Conservation (phyloP, 2,113 vertebrate genomes). For the Pongo abelii region DNA sequence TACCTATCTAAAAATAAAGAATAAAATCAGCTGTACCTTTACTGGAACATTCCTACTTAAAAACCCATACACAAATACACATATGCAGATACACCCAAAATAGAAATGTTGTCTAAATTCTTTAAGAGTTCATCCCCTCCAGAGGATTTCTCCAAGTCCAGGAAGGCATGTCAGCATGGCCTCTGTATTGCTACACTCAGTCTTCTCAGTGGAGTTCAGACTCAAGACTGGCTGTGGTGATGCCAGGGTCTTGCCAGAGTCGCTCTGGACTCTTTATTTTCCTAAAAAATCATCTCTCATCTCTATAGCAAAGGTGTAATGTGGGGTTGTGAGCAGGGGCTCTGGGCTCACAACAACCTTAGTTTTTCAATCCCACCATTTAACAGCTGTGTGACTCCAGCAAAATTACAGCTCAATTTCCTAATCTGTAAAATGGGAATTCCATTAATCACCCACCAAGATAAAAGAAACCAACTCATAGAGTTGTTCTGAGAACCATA, state of each 20-base stretch:
- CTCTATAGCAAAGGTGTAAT: background rate
- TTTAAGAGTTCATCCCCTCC: background rate
- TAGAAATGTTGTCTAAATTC: background rate
- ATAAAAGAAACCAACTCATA: background rate
- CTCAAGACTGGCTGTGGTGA: background rate
- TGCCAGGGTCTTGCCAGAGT: background rate
- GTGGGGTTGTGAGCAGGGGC: background rate
- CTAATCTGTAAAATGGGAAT: background rate
- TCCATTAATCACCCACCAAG: background rate
- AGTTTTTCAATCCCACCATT: background rate
- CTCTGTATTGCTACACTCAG: background rate
- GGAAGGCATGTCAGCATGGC: background rate
- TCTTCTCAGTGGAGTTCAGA: background rate
- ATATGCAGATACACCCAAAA: background rate
- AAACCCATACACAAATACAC: background rate
- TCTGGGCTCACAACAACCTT: background rate
- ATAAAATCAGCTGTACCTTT: background rate
- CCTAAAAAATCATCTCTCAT: background rate
- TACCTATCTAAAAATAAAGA: background rate
- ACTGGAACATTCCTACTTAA: background rate
- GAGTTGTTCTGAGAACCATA: background rate
- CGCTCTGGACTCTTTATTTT: background rate
- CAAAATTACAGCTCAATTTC: background rate
- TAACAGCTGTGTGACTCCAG: background rate
- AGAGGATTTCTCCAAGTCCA: background rate